A percentile compares a stretch with the other conserved stretches of the same genome.
Evolutionary conservation across 2,113 vertebrate species (phyloP).

Genomic region (Acrocephalus arundinaceus): DNA sequence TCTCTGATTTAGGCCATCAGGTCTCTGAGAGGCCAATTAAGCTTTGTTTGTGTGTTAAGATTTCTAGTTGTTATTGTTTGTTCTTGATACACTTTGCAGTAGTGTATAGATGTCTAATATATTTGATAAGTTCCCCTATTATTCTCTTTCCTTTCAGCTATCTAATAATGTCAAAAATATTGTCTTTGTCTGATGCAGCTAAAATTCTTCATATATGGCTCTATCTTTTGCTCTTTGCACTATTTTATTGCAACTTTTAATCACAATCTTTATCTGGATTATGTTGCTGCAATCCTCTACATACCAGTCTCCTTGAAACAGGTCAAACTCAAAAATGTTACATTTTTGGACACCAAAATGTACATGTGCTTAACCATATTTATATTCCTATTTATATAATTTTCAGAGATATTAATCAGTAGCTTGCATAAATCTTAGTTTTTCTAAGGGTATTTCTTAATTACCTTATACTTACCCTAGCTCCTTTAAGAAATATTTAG

Average conservation of each 20-base stretch:
- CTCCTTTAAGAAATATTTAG: background rate
- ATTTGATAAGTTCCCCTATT: background rate
- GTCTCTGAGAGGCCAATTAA: conserved; percentile 48
- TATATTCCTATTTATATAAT: background rate
- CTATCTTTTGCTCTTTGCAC: background rate
- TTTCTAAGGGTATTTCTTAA: background rate
- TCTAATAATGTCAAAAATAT: background rate
- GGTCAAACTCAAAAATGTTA: background rate
- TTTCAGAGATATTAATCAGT: background rate
- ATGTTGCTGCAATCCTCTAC: background rate
- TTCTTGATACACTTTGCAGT: background rate
- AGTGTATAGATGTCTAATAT: background rate
- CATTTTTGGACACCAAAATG: background rate
- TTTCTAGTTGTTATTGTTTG: background rate
- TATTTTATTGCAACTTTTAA: background rate
- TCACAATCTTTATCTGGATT: background rate
- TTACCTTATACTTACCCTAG: background rate
- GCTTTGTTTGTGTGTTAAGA: background rate
- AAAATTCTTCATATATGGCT: background rate
- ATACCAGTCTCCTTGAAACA: background rate
- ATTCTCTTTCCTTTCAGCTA: background rate
- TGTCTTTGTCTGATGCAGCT: background rate
- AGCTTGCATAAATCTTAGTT: background rate
- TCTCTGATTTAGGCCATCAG: background rate
- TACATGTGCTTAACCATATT: background rate